Base-by-base conservation (phyloP, 2,888 invertebrate genomes). In the Limnephilus auricula region DNA sequence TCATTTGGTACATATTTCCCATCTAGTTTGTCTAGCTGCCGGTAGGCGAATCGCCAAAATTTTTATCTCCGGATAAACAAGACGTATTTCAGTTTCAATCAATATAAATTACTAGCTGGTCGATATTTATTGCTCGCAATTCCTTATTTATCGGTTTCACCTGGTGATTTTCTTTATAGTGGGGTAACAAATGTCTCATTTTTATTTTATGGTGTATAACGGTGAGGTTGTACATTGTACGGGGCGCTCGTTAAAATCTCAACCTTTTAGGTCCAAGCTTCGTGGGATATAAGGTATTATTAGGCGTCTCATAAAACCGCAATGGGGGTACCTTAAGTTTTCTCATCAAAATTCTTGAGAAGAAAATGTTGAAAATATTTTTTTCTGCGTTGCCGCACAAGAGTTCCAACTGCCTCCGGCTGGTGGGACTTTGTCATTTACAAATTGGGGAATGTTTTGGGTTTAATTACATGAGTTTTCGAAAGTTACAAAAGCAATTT, bases 51-150 rank as follows among this genome's bases (percentile, higher is more conserved):
- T 84, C n/a, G 25, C 84, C 6, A 84, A 15, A 40, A 30, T 2
- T 83, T 83, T 86, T 50, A 50, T 45, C 15, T 45, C 31, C 18
- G 18, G 31, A 87, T 65, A 50, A 50, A 87, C 65, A 65, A 65
- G 65, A 65, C 87, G 50, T 87, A 87, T 87, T 65, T 87, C 87
- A 65, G 87, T 50, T 87, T 50, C 87, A 65, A 87, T 87, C 87
- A 65, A 50, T 87, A 87, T 87, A 87, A 87, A 87, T 87, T 87
- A 87, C 31, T 31, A n/a, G 50, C 65, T 32, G 30, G 30, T n/a
- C 87, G 65, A 65, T 87, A 65, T 87, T 87, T 87, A 65, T 87
- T 65, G 87, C 85, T 85, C 50, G 30, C 65, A 65, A 50, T 65
- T 65, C 31, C 25, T 87, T 87, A 87, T 87, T 87, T 87, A 87